Evolutionary conservation across 2,113 vertebrate species (phyloP), one percentile per base, ranked within the genome.

Genomic region (Halichoeres trimaculatus): DNA sequence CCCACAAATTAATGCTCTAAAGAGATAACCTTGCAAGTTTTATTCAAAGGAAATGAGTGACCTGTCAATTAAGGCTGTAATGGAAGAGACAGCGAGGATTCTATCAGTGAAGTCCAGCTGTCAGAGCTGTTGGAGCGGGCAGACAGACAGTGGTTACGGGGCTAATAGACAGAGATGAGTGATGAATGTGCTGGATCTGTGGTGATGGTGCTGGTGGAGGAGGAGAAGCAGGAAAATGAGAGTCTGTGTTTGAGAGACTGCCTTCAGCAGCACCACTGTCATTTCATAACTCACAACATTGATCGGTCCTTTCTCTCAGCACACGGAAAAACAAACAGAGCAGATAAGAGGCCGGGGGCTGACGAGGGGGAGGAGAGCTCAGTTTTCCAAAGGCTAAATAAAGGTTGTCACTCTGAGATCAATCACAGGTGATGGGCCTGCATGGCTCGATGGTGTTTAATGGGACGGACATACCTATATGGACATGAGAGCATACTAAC

Each of bases 241-340:
- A 60, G 81, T 77, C 61, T 76, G 71, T 48, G 67, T 88, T 88
- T 91, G 89, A 91, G 76, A 91, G 85, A 88, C 78, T 80, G 86
- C 80, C 81, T 72, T 84, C 17, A 89, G 87, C 77, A 8, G 70
- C 61, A 17, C 40, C 34, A 8, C 81, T 90, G 90, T 90, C 91
- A 89, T 89, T 93, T 91, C 89, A 93, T 94, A 92, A 93, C 81
- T 93, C 89, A 92, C 66, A 43, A 64, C 87, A 92, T 91, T 90
- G 90, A 93, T 93, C 83, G 65, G 55, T 64, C 59, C 53, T 87
- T 63, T 80, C 59, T 80, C 73, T 78, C 63, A 61, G 72, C 78
- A 77, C 62, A 38, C 52, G 24, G 72, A 75, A 88, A 88, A 78
- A 90, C 79, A 92, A 92, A 88, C 84, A 83, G 41, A 82, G 76